phyloP scores from a whole-genome alignment of 2,113 vertebrate species.

The Symphodus melops region DNA sequence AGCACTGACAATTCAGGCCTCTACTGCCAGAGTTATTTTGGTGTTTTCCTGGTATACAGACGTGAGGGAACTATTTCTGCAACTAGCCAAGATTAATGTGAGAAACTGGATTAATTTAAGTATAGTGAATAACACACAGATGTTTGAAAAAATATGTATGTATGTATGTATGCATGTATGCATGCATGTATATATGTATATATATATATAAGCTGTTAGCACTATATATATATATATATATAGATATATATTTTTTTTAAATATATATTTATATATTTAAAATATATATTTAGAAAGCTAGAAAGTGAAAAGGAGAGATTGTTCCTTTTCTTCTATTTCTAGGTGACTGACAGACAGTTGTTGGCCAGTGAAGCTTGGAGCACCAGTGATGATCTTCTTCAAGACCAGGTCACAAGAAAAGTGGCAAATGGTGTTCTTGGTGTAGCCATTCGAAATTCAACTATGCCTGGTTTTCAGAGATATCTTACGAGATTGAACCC shows the following conservation, averaged over 20 bases:
- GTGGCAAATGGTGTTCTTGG: constrained; percentile 80
- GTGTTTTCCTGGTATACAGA: constrained; percentile 80
- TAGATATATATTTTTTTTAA: no score
- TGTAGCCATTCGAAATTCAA: constrained; percentile 78
- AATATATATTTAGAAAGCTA: no score
- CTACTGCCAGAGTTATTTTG: constrained; percentile 78
- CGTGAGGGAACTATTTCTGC: constrained; percentile 73
- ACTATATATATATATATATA: no score
- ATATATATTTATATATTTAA: no score
- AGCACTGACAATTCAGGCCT: constrained; percentile 73
- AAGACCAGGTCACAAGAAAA: constrained; percentile 47
- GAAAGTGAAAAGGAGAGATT: no score
- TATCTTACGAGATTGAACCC: constrained; percentile 75
- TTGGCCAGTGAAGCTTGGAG: constrained; percentile 85
- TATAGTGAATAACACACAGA: no score
- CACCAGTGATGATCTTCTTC: constrained; percentile 72
- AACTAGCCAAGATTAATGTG: constrained; percentile 76
- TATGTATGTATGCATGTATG: no score
- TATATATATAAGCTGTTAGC: no score
- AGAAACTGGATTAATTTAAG: constrained; percentile 7
- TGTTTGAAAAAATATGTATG: no score
- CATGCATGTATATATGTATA: no score
- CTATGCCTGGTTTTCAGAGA: constrained; percentile 76
- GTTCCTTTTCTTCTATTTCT: no score
- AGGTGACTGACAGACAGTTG: constrained; percentile 80